Conservation (phyloP, 1,140 invertebrate species). For the Lucilia cuprina region DNA sequence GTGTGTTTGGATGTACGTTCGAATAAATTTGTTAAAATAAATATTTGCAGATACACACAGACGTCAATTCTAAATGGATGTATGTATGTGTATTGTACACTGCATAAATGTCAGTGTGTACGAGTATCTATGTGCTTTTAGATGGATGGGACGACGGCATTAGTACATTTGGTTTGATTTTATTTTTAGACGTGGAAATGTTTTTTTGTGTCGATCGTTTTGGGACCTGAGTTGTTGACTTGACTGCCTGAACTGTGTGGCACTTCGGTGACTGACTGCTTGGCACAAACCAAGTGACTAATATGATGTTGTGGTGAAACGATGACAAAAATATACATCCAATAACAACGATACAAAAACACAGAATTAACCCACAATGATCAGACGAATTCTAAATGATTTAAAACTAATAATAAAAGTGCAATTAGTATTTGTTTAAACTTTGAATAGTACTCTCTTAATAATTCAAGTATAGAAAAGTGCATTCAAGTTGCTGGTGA, state of each 20-base stretch:
- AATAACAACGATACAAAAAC: background rate
- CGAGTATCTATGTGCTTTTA: background rate
- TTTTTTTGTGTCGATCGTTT: conserved; percentile 29
- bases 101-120: too few relatives aligned
- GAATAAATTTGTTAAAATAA: background rate
- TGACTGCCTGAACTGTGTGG: conserved; percentile 28
- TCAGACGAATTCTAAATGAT: background rate
- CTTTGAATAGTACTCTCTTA: too few relatives aligned
- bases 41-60: conserved; percentile 1
- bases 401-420: background rate
- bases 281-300: conserved; percentile 31
- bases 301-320: conserved; percentile 16
- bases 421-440: too few relatives aligned
- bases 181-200: conserved; percentile 26
- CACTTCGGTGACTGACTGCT: conserved; percentile 18
- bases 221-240: conserved; percentile 22
- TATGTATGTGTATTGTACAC: background rate
- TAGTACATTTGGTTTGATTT: conserved; percentile 35
- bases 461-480: too few relatives aligned
- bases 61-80: background rate
- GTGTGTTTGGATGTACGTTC: background rate
- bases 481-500: too few relatives aligned
- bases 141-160: conserved; percentile 26
- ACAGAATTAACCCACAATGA: background rate
- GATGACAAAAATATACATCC: background rate